Evolutionary conservation across 1,140 invertebrate species (phyloP).

Genomic region (Pollicipes pollicipes): DNA sequence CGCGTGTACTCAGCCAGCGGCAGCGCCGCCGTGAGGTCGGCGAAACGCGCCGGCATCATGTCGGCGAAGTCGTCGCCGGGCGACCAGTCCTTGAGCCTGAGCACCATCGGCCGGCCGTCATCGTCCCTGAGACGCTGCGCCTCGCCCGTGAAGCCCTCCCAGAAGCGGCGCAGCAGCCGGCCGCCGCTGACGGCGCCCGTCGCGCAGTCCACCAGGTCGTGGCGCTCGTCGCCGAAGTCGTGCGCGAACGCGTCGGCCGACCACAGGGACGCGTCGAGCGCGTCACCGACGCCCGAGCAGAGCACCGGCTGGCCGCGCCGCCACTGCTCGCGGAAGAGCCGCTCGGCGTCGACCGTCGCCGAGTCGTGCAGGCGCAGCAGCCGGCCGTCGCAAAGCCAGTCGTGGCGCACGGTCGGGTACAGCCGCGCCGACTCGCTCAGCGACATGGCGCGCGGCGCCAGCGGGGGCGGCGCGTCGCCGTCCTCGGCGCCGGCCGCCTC

Average conservation of each 20-base stretch:
- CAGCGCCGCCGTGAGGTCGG: slow-evolving; percentile 73
- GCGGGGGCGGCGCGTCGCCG: slow-evolving; percentile 24
- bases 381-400: slow-evolving; percentile 74
- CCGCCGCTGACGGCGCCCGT: slow-evolving; percentile 64
- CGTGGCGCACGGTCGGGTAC: slow-evolving; percentile 60
- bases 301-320: slow-evolving; percentile 83
- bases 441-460: slow-evolving; percentile 50
- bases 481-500: slow-evolving; percentile 30
- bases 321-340: slow-evolving; percentile 69
- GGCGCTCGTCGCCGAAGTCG: slow-evolving; percentile 79
- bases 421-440: slow-evolving; percentile 55
- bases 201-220: slow-evolving; percentile 77
- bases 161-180: slow-evolving; percentile 77
- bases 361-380: slow-evolving; percentile 68
- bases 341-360: slow-evolving; percentile 49
- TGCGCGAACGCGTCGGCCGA: slow-evolving; percentile 67
- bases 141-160: slow-evolving; percentile 82
- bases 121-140: slow-evolving; percentile 61
- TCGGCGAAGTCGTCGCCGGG: slow-evolving; percentile 88
- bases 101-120: slow-evolving; percentile 52
- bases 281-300: slow-evolving; percentile 66
- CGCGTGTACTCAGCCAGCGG: slow-evolving; percentile 80
- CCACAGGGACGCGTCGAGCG: slow-evolving; percentile 60
- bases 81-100: slow-evolving; percentile 91
- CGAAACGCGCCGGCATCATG: slow-evolving; percentile 50